Percentiles rank a stretch among this genome's conserved stretches.
Evolutionary conservation across 1,140 invertebrate genomes (phyloP).

Genomic region (Eubasilissa regina): DNA sequence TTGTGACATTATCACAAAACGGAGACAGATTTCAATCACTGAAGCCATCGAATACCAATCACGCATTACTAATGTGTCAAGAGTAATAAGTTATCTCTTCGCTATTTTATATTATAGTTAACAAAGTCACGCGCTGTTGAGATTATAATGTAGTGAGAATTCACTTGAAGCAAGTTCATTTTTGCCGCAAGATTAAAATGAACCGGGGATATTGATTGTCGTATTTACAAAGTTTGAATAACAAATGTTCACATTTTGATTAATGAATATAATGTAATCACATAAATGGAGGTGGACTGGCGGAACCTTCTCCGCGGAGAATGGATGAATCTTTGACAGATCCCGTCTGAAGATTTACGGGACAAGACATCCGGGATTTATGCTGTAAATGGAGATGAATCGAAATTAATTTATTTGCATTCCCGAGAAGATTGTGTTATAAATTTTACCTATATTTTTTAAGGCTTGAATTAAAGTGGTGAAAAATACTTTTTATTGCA

Average conservation of each 20-base stretch:
- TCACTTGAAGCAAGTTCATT: neutral
- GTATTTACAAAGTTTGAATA: conserved; percentile 29
- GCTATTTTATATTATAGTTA: too few species aligned
- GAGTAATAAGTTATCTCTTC: too few species aligned
- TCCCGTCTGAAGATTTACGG: conserved; percentile 54
- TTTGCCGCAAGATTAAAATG: conserved; percentile 27
- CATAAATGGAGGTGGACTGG: conserved; percentile 24
- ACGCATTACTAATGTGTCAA: too few species aligned
- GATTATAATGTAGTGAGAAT: too few species aligned
- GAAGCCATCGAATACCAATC: too few species aligned
- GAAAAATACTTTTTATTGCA: too few species aligned
- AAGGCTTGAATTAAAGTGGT: too few species aligned
- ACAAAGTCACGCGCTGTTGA: too few species aligned
- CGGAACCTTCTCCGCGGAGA: conserved; percentile 22
- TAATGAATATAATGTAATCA: conserved; percentile 51
- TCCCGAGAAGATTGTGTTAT: too few species aligned
- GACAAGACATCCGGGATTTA: conserved; percentile 54
- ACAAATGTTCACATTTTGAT: conserved; percentile 45
- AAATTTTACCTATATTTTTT: too few species aligned
- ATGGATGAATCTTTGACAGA: conserved; percentile 58
- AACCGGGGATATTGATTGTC: conserved; percentile 30
- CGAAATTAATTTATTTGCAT: conserved; percentile 47
- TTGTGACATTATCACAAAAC: too few species aligned
- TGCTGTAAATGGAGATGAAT: conserved; percentile 57
- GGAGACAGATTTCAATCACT: too few species aligned